Base-by-base conservation (phyloP, 2,888 invertebrate species). In the Pseudanteris insignis region DNA sequence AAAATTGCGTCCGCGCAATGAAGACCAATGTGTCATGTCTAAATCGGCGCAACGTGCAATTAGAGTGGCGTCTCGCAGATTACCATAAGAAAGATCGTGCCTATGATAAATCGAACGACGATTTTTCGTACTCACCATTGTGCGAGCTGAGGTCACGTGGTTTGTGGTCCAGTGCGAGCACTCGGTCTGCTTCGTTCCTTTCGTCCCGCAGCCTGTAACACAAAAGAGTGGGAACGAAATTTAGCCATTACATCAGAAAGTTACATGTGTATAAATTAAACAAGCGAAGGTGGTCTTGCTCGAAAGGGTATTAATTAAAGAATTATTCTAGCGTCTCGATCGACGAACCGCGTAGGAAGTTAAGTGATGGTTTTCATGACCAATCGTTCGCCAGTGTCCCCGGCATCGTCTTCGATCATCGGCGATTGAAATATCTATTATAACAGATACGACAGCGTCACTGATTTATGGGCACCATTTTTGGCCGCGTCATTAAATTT, bases 201-300 rank as follows among this genome's bases (percentile, higher is more conserved):
- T 93, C 92, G 80, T 93, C 93, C 75, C 92, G 87, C 83, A 93
- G 86, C 87, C 92, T 92, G 86, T 53, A 88, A 88, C 83, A 84
- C 69, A 65, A 67, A 46, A 62, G 30, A 33, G 43, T 47, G 30
- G 37, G n/a, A 46, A 57, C 47, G 50, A 64, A 50, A 43, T 36
- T 50, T 38, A 37, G 53, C 40, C 36, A 61, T 61, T 41, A 61
- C 48, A 53, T 54, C 43, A 44, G 32, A 47, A 51, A 58, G 51
- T 33, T 51, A 62, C 51, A 51, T 50, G 62, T 37, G 51, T 51
- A 57, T 64, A 54, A 61, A 58, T 64, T 64, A 44, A 46, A 38
- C 38, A 38, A 58, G 34, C 58, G 54, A 61, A 61, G 60, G 64
- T 64, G 59, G 60, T 64, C 48, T 59, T 48, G 55, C 63, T 55